Evolutionary conservation across 2,888 invertebrate species (phyloP).

Genomic region (Eledone cirrhosa): DNA sequence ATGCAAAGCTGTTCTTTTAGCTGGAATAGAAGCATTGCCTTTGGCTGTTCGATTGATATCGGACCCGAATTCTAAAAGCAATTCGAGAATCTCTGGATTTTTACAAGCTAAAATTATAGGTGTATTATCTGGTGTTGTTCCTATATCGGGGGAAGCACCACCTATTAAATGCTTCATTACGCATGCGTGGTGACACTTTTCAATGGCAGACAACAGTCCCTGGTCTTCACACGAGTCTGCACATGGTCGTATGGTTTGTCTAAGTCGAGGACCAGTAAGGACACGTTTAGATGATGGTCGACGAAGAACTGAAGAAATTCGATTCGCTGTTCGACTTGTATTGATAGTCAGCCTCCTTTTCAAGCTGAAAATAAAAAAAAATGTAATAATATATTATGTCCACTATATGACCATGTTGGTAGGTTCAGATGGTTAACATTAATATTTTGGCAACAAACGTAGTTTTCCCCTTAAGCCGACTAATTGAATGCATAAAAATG

Average conservation of each 20-base stretch:
- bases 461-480: too few relatives aligned
- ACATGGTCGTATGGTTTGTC: constrained; percentile 21
- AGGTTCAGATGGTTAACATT: too few relatives aligned
- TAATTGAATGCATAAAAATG: too few relatives aligned
- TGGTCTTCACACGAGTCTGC: not conserved
- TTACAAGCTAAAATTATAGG: not conserved
- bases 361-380: not conserved
- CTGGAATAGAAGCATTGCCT: not conserved
- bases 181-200: constrained; percentile 20
- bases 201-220: not conserved
- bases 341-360: not conserved
- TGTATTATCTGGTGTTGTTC: not conserved
- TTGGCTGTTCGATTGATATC: constrained; percentile 7
- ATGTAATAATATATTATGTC: not conserved
- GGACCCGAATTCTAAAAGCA: constrained; percentile 24
- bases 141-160: not conserved
- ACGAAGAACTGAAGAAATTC: not conserved
- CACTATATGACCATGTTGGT: too few relatives aligned
- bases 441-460: too few relatives aligned
- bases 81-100: constrained; percentile 18
- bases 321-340: not conserved
- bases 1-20: constrained; percentile 14
- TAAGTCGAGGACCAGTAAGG: constrained; percentile 16
- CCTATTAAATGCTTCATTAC: constrained; percentile 20
- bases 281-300: not conserved